Base-by-base conservation (phyloP, 2,888 invertebrate species). In the Sinohyriopsis cumingii region DNA sequence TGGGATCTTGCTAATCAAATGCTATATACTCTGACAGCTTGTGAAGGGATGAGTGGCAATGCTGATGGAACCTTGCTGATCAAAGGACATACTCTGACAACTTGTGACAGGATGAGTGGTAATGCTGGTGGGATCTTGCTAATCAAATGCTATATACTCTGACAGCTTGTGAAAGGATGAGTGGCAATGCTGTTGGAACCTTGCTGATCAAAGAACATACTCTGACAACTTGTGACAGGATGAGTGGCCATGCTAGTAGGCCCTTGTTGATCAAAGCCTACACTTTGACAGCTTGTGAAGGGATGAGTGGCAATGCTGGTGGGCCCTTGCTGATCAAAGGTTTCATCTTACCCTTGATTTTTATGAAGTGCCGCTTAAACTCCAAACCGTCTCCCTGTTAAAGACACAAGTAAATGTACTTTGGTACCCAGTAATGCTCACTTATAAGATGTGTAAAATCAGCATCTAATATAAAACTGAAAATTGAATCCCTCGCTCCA, bases 361-460 rank as follows among this genome's bases (percentile, higher is more conserved):
- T 93, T 33, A 95, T 91, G 90, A 95, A 98, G 84, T 94, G 93
- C 74, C 95, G 93, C 91, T 97, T 97, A 91, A 98, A 98, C 89
- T 96, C 96, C 76, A 98, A 91, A 63, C 98, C 98, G 92, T 97
- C 97, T 83, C 98, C 98, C 92, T 96, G 95, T 60, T 45, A 82
- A 83, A 70, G 45, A 68, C 59, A 72, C 62, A 59, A 4, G 53
- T 53, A 33, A 45, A 63, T n/a, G 57, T 22, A 3, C 3, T 12
- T 57, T 22, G 22, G 7, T 20, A n/a, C 20, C 20, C 57, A 57
- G 57, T 24, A 24, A n/a, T 20, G 45, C 25, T 9, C 5, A 6
- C 20, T 6, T 6, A 28, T 53, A 45, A 45, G 15, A 45, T 12
- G 12, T 45, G 12, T 45, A 12, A 45, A 45, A 15, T 4, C 12